phyloP scores from a whole-genome alignment of 2,888 invertebrate genomes.

The Chesias legatella region DNA sequence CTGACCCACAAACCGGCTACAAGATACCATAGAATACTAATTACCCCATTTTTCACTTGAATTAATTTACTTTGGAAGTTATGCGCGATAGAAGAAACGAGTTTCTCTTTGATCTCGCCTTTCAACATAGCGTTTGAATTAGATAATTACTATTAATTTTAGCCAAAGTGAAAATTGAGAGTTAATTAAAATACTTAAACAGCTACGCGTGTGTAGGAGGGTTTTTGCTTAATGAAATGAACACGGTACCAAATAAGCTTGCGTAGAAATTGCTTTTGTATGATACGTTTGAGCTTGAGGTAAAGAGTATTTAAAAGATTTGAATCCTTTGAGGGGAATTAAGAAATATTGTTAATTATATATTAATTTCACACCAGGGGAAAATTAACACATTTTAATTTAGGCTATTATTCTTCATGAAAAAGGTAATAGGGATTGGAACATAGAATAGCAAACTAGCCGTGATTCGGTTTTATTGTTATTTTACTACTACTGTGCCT shows the following conservation, averaged over 20 bases:
- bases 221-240: constrained; percentile 14
- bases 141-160: constrained; percentile 49
- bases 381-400: too few species aligned
- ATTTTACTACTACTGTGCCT: too few species aligned
- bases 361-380: too few species aligned
- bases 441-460: too few species aligned
- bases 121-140: constrained; percentile 44
- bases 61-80: constrained; percentile 47
- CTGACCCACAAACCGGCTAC: not conserved
- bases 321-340: too few species aligned
- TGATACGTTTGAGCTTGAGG: constrained; percentile 5
- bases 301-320: too few species aligned
- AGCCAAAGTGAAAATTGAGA: constrained; percentile 38
- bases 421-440: too few species aligned
- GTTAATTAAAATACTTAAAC: constrained; percentile 42
- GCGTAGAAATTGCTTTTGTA: constrained; percentile 15
- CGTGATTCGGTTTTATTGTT: too few species aligned
- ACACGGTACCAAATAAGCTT: constrained; percentile 14
- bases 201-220: constrained; percentile 9
- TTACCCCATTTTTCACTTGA: constrained; percentile 40
- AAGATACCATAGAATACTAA: constrained; percentile 33
- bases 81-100: constrained; percentile 39
- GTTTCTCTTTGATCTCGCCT: constrained; percentile 45
- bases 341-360: too few species aligned
- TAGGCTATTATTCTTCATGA: too few species aligned